A percentile compares a stretch with the other conserved stretches of the same genome.
Conservation (phyloP, 2,113 vertebrate genomes). For the Limanda limanda region DNA sequence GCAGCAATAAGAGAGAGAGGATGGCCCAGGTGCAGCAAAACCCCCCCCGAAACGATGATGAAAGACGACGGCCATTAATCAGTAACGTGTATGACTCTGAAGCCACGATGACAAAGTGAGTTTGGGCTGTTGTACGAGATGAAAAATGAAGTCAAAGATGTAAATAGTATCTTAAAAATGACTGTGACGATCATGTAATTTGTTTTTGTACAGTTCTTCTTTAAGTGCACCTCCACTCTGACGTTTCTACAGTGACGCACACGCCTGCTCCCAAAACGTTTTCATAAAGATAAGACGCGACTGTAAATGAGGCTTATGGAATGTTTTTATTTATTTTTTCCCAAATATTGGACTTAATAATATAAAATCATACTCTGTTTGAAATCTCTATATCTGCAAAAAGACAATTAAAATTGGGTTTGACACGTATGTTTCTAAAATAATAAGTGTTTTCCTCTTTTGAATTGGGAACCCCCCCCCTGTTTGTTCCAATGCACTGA, state of each 20-base stretch:
- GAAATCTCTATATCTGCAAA: neutral
- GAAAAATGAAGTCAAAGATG: conserved; percentile 70
- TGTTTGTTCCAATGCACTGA: conserved; percentile 44
- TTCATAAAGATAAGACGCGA: conserved; percentile 27
- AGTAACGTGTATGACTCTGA: conserved; percentile 9
- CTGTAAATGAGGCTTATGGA: conserved; percentile 49
- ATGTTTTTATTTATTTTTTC: conserved; percentile 25
- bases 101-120: conserved; percentile 10
- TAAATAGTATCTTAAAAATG: conserved; percentile 74
- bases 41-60: neutral
- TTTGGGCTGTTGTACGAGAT: conserved; percentile 27
- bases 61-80: conserved; percentile 15
- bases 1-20: conserved; percentile 64
- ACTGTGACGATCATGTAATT: conserved; percentile 81
- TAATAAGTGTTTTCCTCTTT: conserved; percentile 47
- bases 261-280: conserved; percentile 52
- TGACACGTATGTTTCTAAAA: neutral
- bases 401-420: conserved; percentile 55
- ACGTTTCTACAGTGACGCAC: conserved; percentile 67
- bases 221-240: conserved; percentile 51
- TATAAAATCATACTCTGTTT: conserved; percentile 19
- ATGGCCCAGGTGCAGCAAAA: conserved; percentile 1
- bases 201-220: conserved; percentile 63
- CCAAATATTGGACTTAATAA: conserved; percentile 24
- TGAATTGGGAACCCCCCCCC: conserved; percentile 44